phyloP scores from a whole-genome alignment of 2,888 invertebrate species.

The Mythimna vitellina region DNA sequence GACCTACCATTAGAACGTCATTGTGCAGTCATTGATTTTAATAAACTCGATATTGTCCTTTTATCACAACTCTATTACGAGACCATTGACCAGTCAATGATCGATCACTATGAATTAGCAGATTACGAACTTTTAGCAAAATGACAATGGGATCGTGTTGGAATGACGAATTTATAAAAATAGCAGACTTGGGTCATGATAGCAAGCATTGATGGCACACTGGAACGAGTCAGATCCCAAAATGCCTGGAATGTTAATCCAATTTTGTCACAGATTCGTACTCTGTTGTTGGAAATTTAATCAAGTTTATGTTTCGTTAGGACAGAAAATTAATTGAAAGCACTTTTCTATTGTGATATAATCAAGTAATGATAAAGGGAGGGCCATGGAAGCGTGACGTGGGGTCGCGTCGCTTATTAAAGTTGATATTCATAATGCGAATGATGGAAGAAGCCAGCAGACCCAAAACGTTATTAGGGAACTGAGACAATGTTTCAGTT shows the following conservation, averaged over 20 bases:
- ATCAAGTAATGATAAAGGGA: slow-evolving; percentile 53
- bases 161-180: no score
- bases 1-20: no score
- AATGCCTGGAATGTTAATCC: slow-evolving; percentile 41
- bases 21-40: no score
- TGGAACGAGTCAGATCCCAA: background rate
- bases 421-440: slow-evolving; percentile 54
- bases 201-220: background rate
- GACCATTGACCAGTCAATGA: no score
- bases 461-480: slow-evolving; percentile 45
- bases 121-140: no score
- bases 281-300: slow-evolving; percentile 51
- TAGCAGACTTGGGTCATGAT: no score
- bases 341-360: slow-evolving; percentile 54
- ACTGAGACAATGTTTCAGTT: slow-evolving; percentile 33
- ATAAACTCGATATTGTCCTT: no score
- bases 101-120: no score
- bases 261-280: slow-evolving; percentile 51
- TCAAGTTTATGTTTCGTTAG: slow-evolving; percentile 44
- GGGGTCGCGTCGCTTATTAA: slow-evolving; percentile 53
- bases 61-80: no score
- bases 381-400: slow-evolving; percentile 33
- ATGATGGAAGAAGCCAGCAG: slow-evolving; percentile 35
- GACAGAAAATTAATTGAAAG: slow-evolving; percentile 57
- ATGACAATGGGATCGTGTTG: no score